These are phyloP conservation scores for Schizopygopsis pylzovi DNA, from an alignment of 2,797 vertebrate genomes.

Conservation along the genomic window DNA sequence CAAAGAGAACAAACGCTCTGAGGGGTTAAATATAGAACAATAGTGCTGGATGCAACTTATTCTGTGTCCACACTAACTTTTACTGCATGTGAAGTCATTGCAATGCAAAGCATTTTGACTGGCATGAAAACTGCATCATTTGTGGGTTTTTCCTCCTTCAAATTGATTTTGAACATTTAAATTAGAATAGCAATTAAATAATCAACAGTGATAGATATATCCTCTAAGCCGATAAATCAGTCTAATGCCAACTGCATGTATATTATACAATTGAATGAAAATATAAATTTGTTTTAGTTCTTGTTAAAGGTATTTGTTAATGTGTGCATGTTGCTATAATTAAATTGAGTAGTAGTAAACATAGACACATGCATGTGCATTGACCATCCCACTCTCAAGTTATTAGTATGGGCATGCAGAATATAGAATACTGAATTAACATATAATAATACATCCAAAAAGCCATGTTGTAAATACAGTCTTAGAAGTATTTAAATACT, in stretches of 20 bases:
- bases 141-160: no score
- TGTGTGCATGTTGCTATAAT: not conserved
- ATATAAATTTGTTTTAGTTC: not conserved
- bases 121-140: not conserved
- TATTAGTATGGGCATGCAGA: not conserved
- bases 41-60: slow-evolving; percentile 37
- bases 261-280: no score
- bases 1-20: slow-evolving; percentile 49
- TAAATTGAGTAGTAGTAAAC: not conserved
- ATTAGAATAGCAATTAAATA: not conserved
- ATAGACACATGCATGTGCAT: not conserved
- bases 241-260: not conserved
- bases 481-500: not conserved
- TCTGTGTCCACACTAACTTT: slow-evolving; percentile 18
- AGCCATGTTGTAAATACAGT: not conserved
- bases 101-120: not conserved
- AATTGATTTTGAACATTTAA: not conserved
- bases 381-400: not conserved
- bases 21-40: slow-evolving; percentile 49
- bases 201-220: not conserved
- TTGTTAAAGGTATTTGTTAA: not conserved
- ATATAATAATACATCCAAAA: not conserved
- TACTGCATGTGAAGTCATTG: not conserved
- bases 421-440: not conserved
- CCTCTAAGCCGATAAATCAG: not conserved